Conservation (phyloP, 2,797 vertebrate genomes). For the Pantherophis vulpinus region DNA sequence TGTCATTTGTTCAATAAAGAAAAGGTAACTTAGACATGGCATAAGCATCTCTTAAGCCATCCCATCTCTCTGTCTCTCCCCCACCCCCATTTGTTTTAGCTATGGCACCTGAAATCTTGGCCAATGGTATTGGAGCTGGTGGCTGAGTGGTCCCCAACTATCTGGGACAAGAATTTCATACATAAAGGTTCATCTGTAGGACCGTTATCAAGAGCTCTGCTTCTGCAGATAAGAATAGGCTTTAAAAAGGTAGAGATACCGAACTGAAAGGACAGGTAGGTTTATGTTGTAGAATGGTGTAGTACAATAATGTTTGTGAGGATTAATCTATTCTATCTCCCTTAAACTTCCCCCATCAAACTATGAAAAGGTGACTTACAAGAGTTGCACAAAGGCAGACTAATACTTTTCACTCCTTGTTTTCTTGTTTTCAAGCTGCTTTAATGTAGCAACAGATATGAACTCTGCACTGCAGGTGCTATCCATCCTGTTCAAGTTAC, state of each 20-base stretch:
- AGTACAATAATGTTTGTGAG: not conserved
- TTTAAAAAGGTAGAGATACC: not conserved
- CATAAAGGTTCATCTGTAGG: not conserved
- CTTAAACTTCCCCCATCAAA: not conserved
- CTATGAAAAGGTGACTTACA: not conserved
- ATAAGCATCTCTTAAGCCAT: not conserved
- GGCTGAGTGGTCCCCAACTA: not conserved
- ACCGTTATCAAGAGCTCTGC: not conserved
- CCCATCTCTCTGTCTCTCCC: not conserved
- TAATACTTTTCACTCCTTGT: not conserved
- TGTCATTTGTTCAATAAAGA: not conserved
- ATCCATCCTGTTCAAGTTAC: not conserved
- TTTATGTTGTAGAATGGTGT: not conserved
- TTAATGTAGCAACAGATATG: not conserved
- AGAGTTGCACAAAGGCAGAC: not conserved
- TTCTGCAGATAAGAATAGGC: not conserved
- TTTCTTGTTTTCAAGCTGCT: not conserved
- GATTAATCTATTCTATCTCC: not conserved
- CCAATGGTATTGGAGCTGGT: not conserved
- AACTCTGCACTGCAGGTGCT: not conserved
- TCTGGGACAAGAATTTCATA: not conserved
- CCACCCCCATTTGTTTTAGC: not conserved
- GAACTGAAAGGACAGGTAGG: not conserved
- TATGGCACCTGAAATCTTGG: not conserved
- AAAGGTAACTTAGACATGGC: not conserved